A percentile compares a stretch with the other conserved stretches of the same genome.
These are phyloP conservation scores for Eulemur macaco DNA, from an alignment of 2,113 vertebrate species.

Conservation along the genomic window DNA sequence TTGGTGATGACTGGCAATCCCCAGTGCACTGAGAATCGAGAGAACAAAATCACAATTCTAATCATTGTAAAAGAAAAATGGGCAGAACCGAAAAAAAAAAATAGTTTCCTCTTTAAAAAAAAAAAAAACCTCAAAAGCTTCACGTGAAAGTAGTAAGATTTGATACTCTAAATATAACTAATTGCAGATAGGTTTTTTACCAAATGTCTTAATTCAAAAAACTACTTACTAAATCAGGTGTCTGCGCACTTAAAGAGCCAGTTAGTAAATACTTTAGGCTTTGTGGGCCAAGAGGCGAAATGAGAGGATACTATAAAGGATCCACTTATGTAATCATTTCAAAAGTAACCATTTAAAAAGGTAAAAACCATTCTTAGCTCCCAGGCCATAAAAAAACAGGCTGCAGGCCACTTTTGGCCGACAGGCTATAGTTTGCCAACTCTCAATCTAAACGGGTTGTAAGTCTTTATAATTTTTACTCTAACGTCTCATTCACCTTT, in stretches of 20 bases:
- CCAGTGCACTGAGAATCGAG: neutral
- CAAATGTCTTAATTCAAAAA: slow-evolving; percentile 1
- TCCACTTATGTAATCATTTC: neutral
- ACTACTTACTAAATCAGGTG: neutral
- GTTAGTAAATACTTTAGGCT: neutral
- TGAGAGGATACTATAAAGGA: neutral
- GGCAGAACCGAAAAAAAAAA: neutral
- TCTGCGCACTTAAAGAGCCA: neutral
- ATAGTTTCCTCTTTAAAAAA: neutral
- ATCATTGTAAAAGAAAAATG: neutral
- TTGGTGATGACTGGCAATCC: neutral
- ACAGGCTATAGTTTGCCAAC: neutral
- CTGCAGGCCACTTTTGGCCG: neutral
- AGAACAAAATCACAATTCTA: neutral
- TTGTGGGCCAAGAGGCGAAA: slow-evolving; percentile 14
- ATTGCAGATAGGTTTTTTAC: neutral
- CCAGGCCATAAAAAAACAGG: neutral
- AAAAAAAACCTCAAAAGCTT: neutral
- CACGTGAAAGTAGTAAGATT: neutral
- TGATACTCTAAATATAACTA: neutral
- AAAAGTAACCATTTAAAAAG: slow-evolving; percentile 8
- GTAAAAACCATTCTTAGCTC: neutral
- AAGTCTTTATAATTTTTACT: slow-evolving; percentile 2
- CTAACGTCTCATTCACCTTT: neutral
- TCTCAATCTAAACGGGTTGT: neutral